Evolutionary conservation across 64 coral and sea anemone species (phyloP).

Genomic region (Actinia tenebrosa): DNA sequence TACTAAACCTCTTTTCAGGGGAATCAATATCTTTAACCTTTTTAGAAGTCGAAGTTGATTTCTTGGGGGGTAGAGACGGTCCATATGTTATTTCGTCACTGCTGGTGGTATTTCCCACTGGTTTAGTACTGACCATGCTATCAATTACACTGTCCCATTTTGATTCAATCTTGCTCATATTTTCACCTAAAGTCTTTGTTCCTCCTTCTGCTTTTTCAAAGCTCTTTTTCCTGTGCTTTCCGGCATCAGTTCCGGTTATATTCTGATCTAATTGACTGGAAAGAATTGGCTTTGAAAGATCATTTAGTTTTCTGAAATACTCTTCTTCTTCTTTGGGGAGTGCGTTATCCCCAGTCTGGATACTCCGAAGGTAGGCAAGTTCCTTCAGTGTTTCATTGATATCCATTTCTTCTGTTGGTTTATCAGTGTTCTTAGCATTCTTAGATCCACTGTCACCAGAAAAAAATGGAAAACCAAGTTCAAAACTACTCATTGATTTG

Average conservation of each 20-base stretch:
- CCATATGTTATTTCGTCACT: not conserved
- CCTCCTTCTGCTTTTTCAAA: not conserved
- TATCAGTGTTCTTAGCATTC: not conserved
- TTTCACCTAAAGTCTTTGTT: not conserved
- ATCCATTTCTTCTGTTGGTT: not conserved
- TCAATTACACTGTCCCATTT: slow-evolving; percentile 29
- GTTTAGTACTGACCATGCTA: not conserved
- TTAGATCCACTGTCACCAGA: not conserved
- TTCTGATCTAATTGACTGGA: not conserved
- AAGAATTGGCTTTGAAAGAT: slow-evolving; percentile 16
- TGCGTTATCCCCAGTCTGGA: slow-evolving; percentile 13
- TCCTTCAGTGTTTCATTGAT: slow-evolving; percentile 3
- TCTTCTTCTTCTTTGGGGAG: slow-evolving; percentile 32
- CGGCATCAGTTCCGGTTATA: not conserved
- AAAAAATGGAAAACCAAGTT: slow-evolving; percentile 24
- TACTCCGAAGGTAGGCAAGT: slow-evolving; percentile 19
- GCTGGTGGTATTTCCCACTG: not conserved
- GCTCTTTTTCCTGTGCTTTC: not conserved
- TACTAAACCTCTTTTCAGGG: not conserved
- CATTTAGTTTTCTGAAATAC: slow-evolving; percentile 18
- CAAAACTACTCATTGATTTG: not conserved
- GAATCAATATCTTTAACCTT: not conserved
- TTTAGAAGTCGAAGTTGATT: not conserved
- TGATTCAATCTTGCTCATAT: not conserved
- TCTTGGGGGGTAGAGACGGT: slow-evolving; percentile 8